Conservation (phyloP, 2,113 vertebrate genomes). For the Anser cygnoides region DNA sequence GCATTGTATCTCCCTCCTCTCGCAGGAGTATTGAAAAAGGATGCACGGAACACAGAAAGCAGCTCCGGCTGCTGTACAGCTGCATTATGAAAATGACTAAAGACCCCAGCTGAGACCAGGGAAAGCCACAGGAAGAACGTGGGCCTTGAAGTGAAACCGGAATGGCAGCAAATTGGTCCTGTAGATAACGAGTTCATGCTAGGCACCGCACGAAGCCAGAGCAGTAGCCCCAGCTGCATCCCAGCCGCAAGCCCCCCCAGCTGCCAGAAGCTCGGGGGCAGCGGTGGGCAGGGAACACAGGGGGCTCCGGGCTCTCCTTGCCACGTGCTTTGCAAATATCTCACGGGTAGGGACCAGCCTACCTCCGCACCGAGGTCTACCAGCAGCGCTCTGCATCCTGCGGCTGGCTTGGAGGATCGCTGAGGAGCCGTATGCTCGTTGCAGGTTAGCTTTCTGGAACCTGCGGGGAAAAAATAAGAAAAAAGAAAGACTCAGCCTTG, state of each 20-base stretch:
- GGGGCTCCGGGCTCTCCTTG: too few relatives aligned
- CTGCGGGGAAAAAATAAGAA: background rate
- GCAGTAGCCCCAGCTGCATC: background rate
- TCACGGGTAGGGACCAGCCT: too few relatives aligned
- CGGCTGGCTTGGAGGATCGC: background rate
- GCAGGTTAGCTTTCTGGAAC: background rate
- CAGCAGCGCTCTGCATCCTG: background rate
- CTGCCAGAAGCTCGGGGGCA: background rate
- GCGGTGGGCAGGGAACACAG: background rate
- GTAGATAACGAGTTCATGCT: background rate
- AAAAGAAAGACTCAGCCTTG: background rate
- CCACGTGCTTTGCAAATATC: too few relatives aligned
- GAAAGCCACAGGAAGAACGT: background rate
- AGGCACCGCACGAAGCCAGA: background rate
- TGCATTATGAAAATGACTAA: background rate
- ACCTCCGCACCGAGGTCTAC: accelerated
- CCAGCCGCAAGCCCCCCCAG: background rate
- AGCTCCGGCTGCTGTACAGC: background rate
- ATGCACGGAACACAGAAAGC: background rate
- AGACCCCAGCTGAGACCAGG: background rate
- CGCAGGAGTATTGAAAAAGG: background rate
- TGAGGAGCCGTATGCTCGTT: too few relatives aligned
- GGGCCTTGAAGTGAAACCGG: background rate
- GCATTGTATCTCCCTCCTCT: background rate
- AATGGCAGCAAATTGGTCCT: background rate